phyloP scores from a whole-genome alignment of 2,888 invertebrate species.

The Hemithea aestivaria region DNA sequence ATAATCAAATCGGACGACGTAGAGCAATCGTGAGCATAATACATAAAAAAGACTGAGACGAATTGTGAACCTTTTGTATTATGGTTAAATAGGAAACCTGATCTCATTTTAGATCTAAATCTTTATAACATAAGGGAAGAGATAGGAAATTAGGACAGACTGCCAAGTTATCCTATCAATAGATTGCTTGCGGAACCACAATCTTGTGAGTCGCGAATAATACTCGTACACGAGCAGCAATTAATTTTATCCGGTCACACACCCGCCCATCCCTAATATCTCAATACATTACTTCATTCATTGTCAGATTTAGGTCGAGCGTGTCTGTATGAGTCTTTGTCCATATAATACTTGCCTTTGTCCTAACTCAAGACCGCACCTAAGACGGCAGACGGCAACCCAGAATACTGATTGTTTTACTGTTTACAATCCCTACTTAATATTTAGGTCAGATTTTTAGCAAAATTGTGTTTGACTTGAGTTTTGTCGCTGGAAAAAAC shows the following conservation, averaged over 20 bases:
- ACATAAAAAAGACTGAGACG: too few species aligned
- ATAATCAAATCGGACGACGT: too few species aligned
- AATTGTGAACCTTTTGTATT: too few species aligned
- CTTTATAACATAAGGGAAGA: too few species aligned
- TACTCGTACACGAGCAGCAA: background rate
- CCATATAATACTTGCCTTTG: conserved; percentile 27
- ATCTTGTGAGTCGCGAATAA: too few species aligned
- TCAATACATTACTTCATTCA: conserved; percentile 24
- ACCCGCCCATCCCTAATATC: conserved; percentile 3
- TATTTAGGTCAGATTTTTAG: conserved; percentile 22
- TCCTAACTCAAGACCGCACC: conserved; percentile 23
- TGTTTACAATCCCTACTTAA: conserved; percentile 22
- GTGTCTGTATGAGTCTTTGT: conserved; percentile 29
- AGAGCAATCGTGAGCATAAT: too few species aligned
- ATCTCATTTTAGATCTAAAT: too few species aligned
- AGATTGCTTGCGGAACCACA: too few species aligned
- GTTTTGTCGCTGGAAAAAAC: conserved; percentile 20
- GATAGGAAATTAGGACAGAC: too few species aligned
- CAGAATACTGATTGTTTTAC: conserved; percentile 26
- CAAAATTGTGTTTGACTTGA: conserved; percentile 22
- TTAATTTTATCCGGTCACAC: conserved; percentile 1
- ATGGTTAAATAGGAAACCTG: too few species aligned
- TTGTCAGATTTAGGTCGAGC: conserved; percentile 29
- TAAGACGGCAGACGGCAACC: conserved; percentile 17
- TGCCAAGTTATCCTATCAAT: too few species aligned